Percentiles rank a stretch among this genome's conserved stretches.
Conservation (phyloP, 1,140 invertebrate genomes). For the Drosophila dunni region DNA sequence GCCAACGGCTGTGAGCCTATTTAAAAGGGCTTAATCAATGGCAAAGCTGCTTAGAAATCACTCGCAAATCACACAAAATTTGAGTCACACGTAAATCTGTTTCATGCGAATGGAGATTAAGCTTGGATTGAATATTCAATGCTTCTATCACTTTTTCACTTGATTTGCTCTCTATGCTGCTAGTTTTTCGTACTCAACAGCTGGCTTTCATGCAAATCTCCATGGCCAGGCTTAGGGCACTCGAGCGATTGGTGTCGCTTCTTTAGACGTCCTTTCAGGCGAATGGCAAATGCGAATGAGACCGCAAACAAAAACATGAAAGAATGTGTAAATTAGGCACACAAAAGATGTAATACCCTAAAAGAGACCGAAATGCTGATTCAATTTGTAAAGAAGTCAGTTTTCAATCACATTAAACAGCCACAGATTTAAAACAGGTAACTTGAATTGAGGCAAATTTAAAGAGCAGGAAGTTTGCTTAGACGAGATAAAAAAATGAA, state of each 20-base stretch:
- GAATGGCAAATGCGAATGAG: neutral
- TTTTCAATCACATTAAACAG: too few species aligned
- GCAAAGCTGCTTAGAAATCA: conserved; percentile 1
- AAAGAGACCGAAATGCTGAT: too few species aligned
- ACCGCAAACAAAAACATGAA: conserved; percentile 38
- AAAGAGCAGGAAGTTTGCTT: too few species aligned
- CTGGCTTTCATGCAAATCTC: conserved; percentile 52
- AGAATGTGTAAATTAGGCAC: too few species aligned
- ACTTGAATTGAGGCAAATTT: too few species aligned
- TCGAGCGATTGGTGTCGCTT: conserved; percentile 46
- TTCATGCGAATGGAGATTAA: conserved; percentile 41
- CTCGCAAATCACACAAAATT: neutral
- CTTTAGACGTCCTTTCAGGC: neutral
- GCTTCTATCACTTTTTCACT: conserved; percentile 36
- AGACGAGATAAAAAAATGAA: too few species aligned
- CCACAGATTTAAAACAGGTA: too few species aligned
- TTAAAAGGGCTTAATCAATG: conserved; percentile 1
- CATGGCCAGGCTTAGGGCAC: conserved; percentile 21
- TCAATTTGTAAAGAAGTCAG: too few species aligned
- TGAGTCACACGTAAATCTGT: conserved; percentile 43
- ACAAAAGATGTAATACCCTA: too few species aligned
- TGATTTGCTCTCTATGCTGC: conserved; percentile 8
- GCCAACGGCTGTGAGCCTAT: neutral
- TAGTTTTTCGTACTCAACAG: conserved; percentile 12
- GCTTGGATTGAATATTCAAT: conserved; percentile 39